Base-by-base conservation (phyloP, 2,888 invertebrate species). In the Synergus japonicus region DNA sequence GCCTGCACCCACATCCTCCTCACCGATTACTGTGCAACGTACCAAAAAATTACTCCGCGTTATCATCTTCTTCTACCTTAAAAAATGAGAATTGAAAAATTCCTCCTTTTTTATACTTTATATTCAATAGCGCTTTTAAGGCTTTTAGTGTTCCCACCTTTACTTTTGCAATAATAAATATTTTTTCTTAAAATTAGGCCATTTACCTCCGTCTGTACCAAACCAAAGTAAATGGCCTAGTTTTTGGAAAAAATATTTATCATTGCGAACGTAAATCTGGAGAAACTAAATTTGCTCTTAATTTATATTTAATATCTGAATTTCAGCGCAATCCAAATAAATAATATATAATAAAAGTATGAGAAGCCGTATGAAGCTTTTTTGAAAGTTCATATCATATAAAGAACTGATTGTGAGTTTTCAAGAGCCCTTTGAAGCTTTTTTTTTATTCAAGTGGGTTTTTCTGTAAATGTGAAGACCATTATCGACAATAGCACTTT, bases 21-120 rank as follows among this genome's bases (percentile, higher is more conserved):
- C 7, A 22, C 18, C 67, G 69, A 54, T 73, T 73, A 73, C 49
- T 49, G 69, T 41, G 65, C 49, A 15, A 54, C 69, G 49, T 29
- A 60, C 22, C 60, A 60, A 60, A 60, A 60, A 60, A 60, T 60
- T 60, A 60, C 60, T 29, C 12, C 22, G 12, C 22, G 22, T 60
- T 60, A 60, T 60, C 60, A 29, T 29, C 3, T 60, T 60, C 60
- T 22, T 18, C 12, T 22, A 54, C 49, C 46, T 37, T 46, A n/a
- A 73, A 49, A 49, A 13, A n/a, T 29, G 18, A 67, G 18, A 43
- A 43, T 12, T 44, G 44, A 44, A 13, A 66, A 66, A 66, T 44
- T 66, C 2, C 1, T 12, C 29, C 29, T 29, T 22, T 22, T 22
- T 60, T 18, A n/a, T 54, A 54, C n/a, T 54, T n/a, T 4, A 54